Conservation (phyloP, 2,888 invertebrate genomes). For the Oscheius sp. region DNA sequence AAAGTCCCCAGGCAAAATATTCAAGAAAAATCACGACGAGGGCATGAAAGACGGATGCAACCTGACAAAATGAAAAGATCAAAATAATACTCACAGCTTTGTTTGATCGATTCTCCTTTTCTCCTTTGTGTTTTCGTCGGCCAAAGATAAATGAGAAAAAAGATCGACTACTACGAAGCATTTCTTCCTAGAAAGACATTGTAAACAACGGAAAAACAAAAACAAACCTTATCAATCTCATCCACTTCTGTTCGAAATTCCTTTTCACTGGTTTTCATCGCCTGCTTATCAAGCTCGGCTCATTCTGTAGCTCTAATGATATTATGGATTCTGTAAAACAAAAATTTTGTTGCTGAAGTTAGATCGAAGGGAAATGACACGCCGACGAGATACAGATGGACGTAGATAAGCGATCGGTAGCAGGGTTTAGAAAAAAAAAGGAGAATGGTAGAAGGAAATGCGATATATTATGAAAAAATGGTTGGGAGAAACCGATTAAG, state of each 20-base stretch:
- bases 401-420: slow-evolving; percentile 5
- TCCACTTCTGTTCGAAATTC: neutral
- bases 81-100: neutral
- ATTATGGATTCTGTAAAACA: neutral
- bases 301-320: neutral
- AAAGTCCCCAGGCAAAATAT: slow-evolving; percentile 98
- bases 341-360: slow-evolving; percentile 6
- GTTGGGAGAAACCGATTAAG: neutral
- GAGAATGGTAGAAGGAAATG: neutral
- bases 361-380: neutral
- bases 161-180: slow-evolving; percentile 51
- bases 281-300: neutral
- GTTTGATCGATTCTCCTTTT: slow-evolving; percentile 35
- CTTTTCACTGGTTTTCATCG: slow-evolving; percentile 3
- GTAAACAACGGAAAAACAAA: neutral
- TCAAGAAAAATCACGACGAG: slow-evolving; percentile 98
- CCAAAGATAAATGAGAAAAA: slow-evolving; percentile 53
- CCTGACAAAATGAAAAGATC: slow-evolving; percentile 7
- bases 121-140: slow-evolving; percentile 43
- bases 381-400: slow-evolving; percentile 6
- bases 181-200: slow-evolving; percentile 22
- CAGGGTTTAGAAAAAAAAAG: neutral
- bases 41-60: slow-evolving; percentile 95
- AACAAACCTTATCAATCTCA: neutral
- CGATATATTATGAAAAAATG: neutral